Conservation (phyloP, 1,140 invertebrate genomes). For the Andricus grossulariae region DNA sequence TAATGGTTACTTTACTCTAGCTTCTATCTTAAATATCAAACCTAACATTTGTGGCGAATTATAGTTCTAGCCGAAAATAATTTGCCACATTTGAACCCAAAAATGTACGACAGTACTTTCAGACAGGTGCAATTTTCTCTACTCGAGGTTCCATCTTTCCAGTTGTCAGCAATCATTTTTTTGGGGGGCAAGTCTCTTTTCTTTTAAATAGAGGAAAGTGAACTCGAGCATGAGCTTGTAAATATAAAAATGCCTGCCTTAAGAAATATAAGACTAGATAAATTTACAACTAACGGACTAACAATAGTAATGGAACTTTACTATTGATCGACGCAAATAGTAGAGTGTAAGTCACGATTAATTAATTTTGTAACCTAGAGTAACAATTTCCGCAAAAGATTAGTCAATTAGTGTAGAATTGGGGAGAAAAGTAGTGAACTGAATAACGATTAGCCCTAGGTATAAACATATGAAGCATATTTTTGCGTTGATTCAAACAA, state of each 20-base stretch:
- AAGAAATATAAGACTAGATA: conserved; percentile 72
- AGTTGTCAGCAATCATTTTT: neutral
- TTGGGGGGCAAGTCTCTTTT: neutral
- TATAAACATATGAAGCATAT: conserved; percentile 31
- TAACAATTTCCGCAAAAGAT: conserved; percentile 57
- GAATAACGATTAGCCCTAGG: conserved; percentile 40
- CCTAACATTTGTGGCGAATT: conserved; percentile 58
- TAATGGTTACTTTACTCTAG: conserved; percentile 66
- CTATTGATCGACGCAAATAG: conserved; percentile 41
- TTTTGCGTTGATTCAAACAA: neutral
- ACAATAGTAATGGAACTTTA: conserved; percentile 42
- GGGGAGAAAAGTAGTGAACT: conserved; percentile 43
- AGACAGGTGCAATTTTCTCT: neutral
- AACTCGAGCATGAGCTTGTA: conserved; percentile 59
- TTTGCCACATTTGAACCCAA: conserved; percentile 1
- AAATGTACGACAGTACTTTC: neutral
- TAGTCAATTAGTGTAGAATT: conserved; percentile 63
- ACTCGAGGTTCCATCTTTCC: conserved; percentile 4
- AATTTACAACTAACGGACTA: conserved; percentile 53
- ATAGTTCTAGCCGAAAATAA: conserved; percentile 26
- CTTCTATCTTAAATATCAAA: conserved; percentile 55
- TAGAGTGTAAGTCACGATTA: conserved; percentile 36
- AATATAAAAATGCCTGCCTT: conserved; percentile 74
- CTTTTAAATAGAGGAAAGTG: conserved; percentile 10
- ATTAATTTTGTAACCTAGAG: conserved; percentile 64